A percentile compares a stretch with the other conserved stretches of the same genome.
These are phyloP conservation scores for Gymnocephalus cernua DNA, from an alignment of 2,113 vertebrate genomes.

Conservation along the genomic window DNA sequence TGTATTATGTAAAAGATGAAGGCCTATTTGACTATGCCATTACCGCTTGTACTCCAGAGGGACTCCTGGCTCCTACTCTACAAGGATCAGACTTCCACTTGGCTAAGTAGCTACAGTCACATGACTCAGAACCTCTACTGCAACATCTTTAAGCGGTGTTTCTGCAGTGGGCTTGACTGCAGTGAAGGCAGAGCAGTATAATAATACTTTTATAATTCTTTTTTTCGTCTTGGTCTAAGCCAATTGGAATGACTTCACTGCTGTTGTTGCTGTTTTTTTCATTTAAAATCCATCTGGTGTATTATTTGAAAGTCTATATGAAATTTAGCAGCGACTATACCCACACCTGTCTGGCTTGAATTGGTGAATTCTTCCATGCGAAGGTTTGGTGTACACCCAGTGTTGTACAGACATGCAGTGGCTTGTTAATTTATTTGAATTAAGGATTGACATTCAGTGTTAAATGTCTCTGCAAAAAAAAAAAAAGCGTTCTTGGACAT, in stretches of 20 bases:
- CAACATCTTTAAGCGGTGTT: constrained; percentile 56
- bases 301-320: background rate
- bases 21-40: constrained; percentile 65
- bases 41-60: constrained; percentile 66
- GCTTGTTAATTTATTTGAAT: constrained; percentile 18
- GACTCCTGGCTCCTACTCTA: constrained; percentile 60
- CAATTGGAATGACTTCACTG: constrained; percentile 7
- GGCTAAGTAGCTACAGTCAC: constrained; percentile 70
- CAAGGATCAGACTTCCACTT: constrained; percentile 71
- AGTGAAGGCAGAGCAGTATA: constrained; percentile 14
- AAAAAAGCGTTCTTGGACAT: constrained; percentile 37
- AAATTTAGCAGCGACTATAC: background rate
- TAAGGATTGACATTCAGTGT: constrained; percentile 13
- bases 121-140: constrained; percentile 61
- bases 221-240: constrained; percentile 2
- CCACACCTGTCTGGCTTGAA: background rate
- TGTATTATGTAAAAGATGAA: constrained; percentile 65
- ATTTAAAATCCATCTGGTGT: background rate
- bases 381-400: background rate
- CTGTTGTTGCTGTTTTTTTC: background rate
- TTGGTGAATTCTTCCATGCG: background rate
- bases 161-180: constrained; percentile 37
- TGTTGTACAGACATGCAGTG: background rate
- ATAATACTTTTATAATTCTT: constrained; percentile 30
- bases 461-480: constrained; percentile 55